Conservation (phyloP, 2,888 invertebrate species). For the Dasypogon diadema region DNA sequence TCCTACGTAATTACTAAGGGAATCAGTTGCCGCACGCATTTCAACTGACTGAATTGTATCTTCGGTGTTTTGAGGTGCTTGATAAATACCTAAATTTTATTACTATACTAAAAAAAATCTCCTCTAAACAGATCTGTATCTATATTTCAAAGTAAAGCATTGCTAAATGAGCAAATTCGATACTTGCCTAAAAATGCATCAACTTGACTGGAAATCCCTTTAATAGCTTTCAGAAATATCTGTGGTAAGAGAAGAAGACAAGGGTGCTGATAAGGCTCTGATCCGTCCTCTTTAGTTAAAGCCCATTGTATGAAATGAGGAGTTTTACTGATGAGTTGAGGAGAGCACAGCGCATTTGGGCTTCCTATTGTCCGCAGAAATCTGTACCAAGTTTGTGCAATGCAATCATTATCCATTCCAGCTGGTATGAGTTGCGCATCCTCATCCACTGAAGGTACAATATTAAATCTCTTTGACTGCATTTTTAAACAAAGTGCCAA, state of each 20-base stretch:
- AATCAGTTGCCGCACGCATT: constrained; percentile 62
- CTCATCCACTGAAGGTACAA: constrained; percentile 78
- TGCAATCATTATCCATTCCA: constrained; percentile 89
- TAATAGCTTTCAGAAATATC: constrained; percentile 94
- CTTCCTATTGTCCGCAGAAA: constrained; percentile 94
- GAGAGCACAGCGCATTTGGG: constrained; percentile 91
- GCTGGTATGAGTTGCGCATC: constrained; percentile 84
- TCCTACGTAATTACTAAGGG: constrained; percentile 51
- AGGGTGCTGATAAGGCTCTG: constrained; percentile 93
- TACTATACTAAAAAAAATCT: background rate
- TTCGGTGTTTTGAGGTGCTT: constrained; percentile 63
- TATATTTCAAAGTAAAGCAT: background rate
- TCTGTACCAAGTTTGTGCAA: constrained; percentile 96
- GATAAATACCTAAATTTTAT: constrained; percentile 64
- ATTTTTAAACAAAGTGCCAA: too few species aligned
- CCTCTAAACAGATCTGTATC: background rate
- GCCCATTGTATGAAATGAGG: constrained; percentile 83
- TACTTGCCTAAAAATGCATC: constrained; percentile 94
- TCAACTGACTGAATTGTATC: constrained; percentile 65
- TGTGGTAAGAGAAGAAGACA: constrained; percentile 85
- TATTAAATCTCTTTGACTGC: constrained; percentile 81
- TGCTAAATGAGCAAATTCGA: background rate
- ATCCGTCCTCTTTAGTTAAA: constrained; percentile 79
- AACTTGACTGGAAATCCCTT: constrained; percentile 91
- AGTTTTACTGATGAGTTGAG: constrained; percentile 79